Evolutionary conservation across 1,140 invertebrate genomes (phyloP), one percentile per base, ranked within the genome.

Genomic region (Ostrea edulis): DNA sequence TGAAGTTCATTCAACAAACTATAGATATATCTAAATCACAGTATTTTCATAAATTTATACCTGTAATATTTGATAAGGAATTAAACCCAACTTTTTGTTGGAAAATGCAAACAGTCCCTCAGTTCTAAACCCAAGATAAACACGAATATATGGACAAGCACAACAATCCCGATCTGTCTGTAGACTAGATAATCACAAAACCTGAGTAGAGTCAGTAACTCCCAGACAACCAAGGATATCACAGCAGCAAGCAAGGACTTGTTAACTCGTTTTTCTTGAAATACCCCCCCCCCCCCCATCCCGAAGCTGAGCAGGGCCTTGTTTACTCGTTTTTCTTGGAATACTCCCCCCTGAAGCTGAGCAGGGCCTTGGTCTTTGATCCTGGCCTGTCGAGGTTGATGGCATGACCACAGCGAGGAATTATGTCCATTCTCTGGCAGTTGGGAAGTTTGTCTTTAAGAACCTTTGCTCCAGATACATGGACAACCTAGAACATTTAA

Each of bases 331-430:
- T 81, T 81, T 86, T 71, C 53, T 86, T 86, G 68, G 85, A 62
- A n/a, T 83, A 55, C 86, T 87, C 86, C n/a, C 86, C 84, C 17
- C 89, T 87, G 44, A 89, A 89, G 25, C 85, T 84, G 9, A 89
- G 77, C 9, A 89, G 68, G 54, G 82, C 86, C 35, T 89, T 89
- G 7, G 89, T 89, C 54, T 89, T 89, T 22, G 89, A 87, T 12
- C 89, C 89, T 65, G 89, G 89, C 77, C 89, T 87, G 82, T 93
- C 92, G 2, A 93, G 68, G 83, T 91, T 91, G 44, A 91, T 89
- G 8, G 91, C 91, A 86, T 93, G 92, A 11, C 91, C 92, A 88
- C 92, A 93, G 62, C 89, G 65, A 8, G 87, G 84, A 83, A 93
- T 88, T 65, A 92, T 84, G 83, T 92, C 90, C 22, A 91, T 87